Base-by-base conservation (phyloP, 1,140 invertebrate genomes). In the Sinella curviseta region DNA sequence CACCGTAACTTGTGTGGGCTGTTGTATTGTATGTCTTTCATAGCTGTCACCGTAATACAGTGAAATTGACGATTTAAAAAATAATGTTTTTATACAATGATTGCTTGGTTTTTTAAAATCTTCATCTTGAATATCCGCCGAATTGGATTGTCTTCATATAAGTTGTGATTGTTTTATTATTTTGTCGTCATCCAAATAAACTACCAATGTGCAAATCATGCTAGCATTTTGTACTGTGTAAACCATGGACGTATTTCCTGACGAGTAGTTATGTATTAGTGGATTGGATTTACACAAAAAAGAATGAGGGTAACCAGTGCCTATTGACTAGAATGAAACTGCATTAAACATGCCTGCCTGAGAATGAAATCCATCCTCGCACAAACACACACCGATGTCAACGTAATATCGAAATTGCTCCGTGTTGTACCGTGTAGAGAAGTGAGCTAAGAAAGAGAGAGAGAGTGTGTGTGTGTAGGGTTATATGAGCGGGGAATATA, bases 401-500 rank as follows among this genome's bases (percentile, higher is more conserved):
- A 60, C 55, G 55, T 60, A 60, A 60, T 60, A 60, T 60, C 24
- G 55, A 24, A 60, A 60, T 60, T 60, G n/a, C 55, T 60, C 3
- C 8, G 55, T 60, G n/a, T 16, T n/a, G 57, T 16, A 26, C 26
- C 26, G 57, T 4, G 57, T n/a, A 65, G 8, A 65, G 3, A 17
- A 48, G 39, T 48, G 39, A 12, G 39, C 20, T 12, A n/a, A n/a
- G n/a, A n/a, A n/a, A n/a, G n/a, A 48, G 4, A 48, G 4, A 48
- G 17, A 48, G 4, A 48, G 17, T 8, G 4, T 48, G 39, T 48
- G 4, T 4, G 39, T 48, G 4, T 48, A 48, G 4, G 39, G 17
- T 4, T 48, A 4, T 48, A 48, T 17, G 39, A 48, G 39, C 12
- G 24, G 14, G 57, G 24, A 70, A 70, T 26, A 26, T 70, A 70